Conservation (phyloP, 2,797 vertebrate genomes). For the Scyliorhinus canicula region DNA sequence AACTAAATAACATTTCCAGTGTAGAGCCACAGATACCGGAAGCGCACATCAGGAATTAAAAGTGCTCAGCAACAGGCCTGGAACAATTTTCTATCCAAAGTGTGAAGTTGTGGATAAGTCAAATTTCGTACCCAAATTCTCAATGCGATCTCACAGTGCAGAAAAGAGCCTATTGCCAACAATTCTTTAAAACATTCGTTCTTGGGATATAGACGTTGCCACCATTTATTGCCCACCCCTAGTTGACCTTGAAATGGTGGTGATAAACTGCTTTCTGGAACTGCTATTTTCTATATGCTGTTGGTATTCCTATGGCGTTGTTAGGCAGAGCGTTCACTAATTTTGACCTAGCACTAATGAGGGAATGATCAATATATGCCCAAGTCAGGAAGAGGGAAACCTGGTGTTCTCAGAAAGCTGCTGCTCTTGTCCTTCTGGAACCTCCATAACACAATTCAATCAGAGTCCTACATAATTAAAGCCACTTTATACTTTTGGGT, state of each 20-base stretch:
- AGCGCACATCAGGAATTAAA: background rate
- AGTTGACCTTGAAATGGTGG: background rate
- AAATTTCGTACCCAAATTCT: background rate
- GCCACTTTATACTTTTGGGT: no score
- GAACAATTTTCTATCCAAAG: background rate
- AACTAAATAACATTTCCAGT: background rate
- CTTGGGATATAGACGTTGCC: background rate
- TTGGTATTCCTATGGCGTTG: background rate
- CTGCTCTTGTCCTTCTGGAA: background rate
- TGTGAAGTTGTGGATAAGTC: background rate
- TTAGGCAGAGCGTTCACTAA: background rate
- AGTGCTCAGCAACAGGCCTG: background rate
- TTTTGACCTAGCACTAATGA: background rate
- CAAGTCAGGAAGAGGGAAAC: background rate
- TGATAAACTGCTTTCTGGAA: background rate
- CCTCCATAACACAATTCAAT: background rate
- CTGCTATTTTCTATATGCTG: background rate
- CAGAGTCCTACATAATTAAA: background rate
- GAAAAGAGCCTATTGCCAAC: background rate
- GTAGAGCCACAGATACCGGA: background rate
- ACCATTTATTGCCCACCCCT: no score
- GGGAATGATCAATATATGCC: background rate
- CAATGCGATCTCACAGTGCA: background rate
- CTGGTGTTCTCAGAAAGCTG: background rate
- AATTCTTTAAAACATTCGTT: background rate